phyloP scores from a whole-genome alignment of 2,888 invertebrate species.

The Lepidonotus clava region DNA sequence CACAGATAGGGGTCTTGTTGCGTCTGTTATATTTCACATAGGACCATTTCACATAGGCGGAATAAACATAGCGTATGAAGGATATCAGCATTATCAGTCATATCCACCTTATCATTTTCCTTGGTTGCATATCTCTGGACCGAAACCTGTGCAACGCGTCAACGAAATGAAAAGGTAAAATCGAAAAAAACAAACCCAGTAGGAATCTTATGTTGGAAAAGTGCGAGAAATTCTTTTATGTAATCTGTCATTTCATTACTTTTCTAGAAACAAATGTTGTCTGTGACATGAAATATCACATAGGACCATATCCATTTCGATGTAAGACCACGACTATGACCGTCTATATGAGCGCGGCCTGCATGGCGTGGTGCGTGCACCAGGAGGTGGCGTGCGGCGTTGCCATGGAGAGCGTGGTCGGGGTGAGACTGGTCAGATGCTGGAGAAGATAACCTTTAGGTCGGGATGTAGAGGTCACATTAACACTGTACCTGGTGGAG shows the following conservation, averaged over 20 bases:
- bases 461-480: neutral
- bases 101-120: no score
- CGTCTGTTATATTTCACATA: no score
- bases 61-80: no score
- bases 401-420: neutral
- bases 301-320: neutral
- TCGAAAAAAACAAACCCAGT: no score
- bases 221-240: neutral
- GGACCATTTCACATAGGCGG: no score
- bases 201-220: neutral
- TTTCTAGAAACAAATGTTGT: neutral
- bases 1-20: no score
- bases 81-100: no score
- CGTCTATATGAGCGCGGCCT: neutral
- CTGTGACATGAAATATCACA: neutral
- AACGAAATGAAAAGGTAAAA: no score
- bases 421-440: neutral
- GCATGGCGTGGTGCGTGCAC: neutral
- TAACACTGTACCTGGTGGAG: neutral
- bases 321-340: neutral
- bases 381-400: conserved; percentile 7
- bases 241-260: neutral
- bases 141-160: no score
- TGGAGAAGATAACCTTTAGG: neutral
- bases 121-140: no score